Conservation (phyloP, 2,888 invertebrate species). For the Amphipyra tragopoginis region DNA sequence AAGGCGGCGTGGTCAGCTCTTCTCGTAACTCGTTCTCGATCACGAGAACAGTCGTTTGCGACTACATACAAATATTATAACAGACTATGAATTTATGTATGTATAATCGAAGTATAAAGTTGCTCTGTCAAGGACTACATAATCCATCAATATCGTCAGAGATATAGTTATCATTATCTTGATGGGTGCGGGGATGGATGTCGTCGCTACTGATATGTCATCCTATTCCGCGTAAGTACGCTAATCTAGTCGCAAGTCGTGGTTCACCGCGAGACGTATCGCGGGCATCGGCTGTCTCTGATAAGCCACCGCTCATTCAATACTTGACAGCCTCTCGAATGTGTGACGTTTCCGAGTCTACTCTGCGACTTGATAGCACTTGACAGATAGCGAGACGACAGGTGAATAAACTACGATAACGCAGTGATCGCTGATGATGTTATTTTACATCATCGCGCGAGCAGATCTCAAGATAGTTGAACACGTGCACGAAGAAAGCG, state of each 20-base stretch:
- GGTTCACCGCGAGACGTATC: background rate
- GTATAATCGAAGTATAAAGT: no score
- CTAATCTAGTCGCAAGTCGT: constrained; percentile 29
- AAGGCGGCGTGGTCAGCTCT: no score
- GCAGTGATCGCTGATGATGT: background rate
- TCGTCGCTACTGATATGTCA: constrained; percentile 24
- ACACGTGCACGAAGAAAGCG: background rate
- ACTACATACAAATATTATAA: no score
- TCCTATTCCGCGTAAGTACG: constrained; percentile 13
- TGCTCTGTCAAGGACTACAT: constrained; percentile 10
- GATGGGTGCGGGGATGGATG: constrained; percentile 20
- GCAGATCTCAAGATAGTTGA: background rate
- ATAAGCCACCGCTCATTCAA: constrained; percentile 18
- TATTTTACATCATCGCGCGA: background rate
- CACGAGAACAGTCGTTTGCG: no score
- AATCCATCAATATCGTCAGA: constrained; percentile 27
- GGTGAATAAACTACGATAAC: constrained; percentile 38
- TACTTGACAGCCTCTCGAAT: constrained; percentile 11
- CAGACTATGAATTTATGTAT: no score
- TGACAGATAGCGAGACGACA: constrained; percentile 6
- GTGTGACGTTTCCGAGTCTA: constrained; percentile 21
- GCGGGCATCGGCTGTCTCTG: background rate
- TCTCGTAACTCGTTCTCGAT: no score
- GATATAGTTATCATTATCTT: constrained; percentile 29
- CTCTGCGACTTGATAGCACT: background rate